Conservation (phyloP, 2,888 invertebrate species). For the Balanococcus diminutus region DNA sequence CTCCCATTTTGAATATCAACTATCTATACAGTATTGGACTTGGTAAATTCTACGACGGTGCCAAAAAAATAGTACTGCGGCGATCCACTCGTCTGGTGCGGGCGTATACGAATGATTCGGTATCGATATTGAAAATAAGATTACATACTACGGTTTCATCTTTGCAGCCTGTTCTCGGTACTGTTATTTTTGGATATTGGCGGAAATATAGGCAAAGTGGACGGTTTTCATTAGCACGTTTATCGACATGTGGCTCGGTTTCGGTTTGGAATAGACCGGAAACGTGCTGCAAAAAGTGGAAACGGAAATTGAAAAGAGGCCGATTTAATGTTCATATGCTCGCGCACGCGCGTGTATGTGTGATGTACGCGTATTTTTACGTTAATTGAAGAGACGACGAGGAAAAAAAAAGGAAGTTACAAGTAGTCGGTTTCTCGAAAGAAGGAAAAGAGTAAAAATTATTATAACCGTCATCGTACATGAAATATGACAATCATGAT, state of each 20-base stretch:
- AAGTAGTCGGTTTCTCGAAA: conserved; percentile 18
- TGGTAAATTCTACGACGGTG: too few species aligned
- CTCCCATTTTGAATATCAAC: too few species aligned
- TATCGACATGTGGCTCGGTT: background rate
- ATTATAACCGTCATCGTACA: conserved; percentile 3
- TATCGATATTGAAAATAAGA: too few species aligned
- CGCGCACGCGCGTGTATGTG: background rate
- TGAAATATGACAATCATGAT: conserved; percentile 15
- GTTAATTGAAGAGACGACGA: background rate
- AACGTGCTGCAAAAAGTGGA: conserved; percentile 17
- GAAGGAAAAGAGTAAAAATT: background rate
- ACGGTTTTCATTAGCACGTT: background rate
- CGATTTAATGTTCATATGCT: background rate
- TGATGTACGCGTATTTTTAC: background rate
- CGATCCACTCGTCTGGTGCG: too few species aligned
- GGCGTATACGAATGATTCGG: too few species aligned
- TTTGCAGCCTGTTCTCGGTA: background rate
- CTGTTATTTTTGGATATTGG: conserved; percentile 23
- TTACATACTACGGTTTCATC: background rate
- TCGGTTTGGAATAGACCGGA: background rate
- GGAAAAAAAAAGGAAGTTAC: conserved; percentile 16
- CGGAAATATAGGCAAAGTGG: conserved; percentile 4
- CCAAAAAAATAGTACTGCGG: too few species aligned
- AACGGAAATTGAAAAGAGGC: conserved; percentile 45
- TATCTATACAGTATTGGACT: too few species aligned